Evolutionary conservation across 2,888 invertebrate species (phyloP).

Genomic region (Agrotis exclamationis): DNA sequence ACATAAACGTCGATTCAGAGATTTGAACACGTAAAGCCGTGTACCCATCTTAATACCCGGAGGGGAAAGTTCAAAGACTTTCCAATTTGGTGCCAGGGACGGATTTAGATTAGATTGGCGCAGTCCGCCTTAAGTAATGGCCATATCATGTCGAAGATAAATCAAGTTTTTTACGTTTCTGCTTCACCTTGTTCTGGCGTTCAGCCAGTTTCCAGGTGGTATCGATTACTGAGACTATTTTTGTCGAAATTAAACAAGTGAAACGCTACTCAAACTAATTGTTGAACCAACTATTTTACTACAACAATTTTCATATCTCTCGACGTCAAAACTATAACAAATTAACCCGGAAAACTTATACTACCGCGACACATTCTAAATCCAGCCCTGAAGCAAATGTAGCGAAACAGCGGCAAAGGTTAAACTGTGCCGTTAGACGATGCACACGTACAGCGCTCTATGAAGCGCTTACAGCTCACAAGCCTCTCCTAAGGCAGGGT

Average conservation of each 20-base stretch:
- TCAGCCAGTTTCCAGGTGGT: slow-evolving; percentile 37
- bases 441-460: slow-evolving; percentile 75
- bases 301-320: neutral
- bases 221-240: slow-evolving; percentile 32
- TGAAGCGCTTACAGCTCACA: slow-evolving; percentile 85
- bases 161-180: slow-evolving; percentile 48
- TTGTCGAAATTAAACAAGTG: neutral
- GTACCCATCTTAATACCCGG: slow-evolving; percentile 77
- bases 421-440: slow-evolving; percentile 73
- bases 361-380: slow-evolving; percentile 31
- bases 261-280: slow-evolving; percentile 2
- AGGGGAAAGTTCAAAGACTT: slow-evolving; percentile 87
- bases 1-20: slow-evolving; percentile 87
- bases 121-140: slow-evolving; percentile 46
- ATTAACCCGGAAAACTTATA: slow-evolving; percentile 13
- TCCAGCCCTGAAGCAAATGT: slow-evolving; percentile 66
- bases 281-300: neutral
- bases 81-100: slow-evolving; percentile 77
- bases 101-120: slow-evolving; percentile 65
- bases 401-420: slow-evolving; percentile 71
- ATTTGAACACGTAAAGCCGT: slow-evolving; percentile 82
- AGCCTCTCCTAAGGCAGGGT: slow-evolving; percentile 82
- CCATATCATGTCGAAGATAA: slow-evolving; percentile 59
- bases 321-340: slow-evolving; percentile 15
- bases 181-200: slow-evolving; percentile 36